phyloP scores from a whole-genome alignment of 2,113 vertebrate genomes.

The Conger conger region DNA sequence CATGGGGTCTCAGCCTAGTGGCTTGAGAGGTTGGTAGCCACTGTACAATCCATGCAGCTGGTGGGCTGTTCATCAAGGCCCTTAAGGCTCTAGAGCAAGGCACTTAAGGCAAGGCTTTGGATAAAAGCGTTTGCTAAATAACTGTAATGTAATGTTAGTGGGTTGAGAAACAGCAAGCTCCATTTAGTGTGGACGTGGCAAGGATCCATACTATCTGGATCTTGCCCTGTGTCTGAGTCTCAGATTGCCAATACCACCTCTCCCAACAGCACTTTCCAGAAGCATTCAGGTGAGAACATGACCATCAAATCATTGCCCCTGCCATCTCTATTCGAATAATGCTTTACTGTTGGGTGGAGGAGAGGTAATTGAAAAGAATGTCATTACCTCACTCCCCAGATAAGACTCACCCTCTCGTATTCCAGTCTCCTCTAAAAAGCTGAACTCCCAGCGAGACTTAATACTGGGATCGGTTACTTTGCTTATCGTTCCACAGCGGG shows the following conservation, averaged over 20 bases:
- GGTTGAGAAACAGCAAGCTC: not conserved
- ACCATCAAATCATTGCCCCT: conserved; percentile 63
- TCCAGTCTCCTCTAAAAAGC: conserved; percentile 55
- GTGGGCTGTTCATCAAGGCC: too few relatives aligned
- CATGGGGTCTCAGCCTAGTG: too few relatives aligned
- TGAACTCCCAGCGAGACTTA: conserved; percentile 71
- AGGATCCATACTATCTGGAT: too few relatives aligned
- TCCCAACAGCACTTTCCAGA: conserved; percentile 61
- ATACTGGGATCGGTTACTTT: conserved; percentile 74
- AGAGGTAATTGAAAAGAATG: conserved; percentile 77
- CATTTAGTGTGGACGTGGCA: too few relatives aligned
- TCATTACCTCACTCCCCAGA: conserved; percentile 62
- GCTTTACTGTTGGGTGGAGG: conserved; percentile 76
- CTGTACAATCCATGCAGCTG: too few relatives aligned
- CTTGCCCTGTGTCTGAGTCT: conserved; percentile 38
- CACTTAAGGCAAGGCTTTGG: too few relatives aligned
- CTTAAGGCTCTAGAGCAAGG: too few relatives aligned
- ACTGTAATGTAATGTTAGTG: too few relatives aligned
- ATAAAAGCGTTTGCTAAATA: too few relatives aligned
- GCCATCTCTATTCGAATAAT: conserved; percentile 76
- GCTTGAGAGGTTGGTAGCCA: too few relatives aligned
- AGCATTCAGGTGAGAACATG: conserved; percentile 65
- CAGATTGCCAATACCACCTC: conserved; percentile 51
- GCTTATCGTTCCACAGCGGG: too few relatives aligned
- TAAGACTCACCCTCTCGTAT: conserved; percentile 52